Base-by-base conservation (phyloP, 2,797 vertebrate genomes). In the Polyboroides typus region DNA sequence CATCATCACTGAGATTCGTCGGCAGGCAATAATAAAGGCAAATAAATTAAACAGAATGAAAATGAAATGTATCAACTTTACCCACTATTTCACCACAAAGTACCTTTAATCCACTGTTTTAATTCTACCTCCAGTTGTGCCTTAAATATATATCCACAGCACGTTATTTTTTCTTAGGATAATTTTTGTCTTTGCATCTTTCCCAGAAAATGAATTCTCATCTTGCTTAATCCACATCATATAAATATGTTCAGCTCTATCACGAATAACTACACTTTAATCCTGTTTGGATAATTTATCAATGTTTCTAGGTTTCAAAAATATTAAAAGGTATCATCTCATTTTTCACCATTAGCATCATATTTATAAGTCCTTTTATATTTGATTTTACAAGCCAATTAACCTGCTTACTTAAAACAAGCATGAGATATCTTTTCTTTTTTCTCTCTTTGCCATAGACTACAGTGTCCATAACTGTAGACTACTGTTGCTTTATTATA, bases 211-310 rank as follows among this genome's bases (percentile, higher is more conserved):
- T 38, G 31, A 91, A 88, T 50, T 68, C 53, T 91, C 75, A 78
- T 62, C 64, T 89, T 72, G 20, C 62, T 89, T 95, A 93, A 96
- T 86, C 81, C 86, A 74, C 59, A 55, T 72, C 53, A 48, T 34
- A 87, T 16, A 86, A 87, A 93, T 15, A 63, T 14, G 52, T 75
- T 90, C 86, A 31, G 36, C 38, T 96, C 85, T 76, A 86, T 90
- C 83, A 86, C 58, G 68, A 83, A 48, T 62, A 94, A 81, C 56
- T 72, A 68, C 47, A 62, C 26, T 59, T n/a, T 90, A 94, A 97
- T 91, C 84, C 81, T 79, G 62, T 93, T 94, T 92, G 79, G 94
- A 78, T 81, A 92, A 96, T 86, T 92, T 48, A 88, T 75, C 90
- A 62, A 12, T 67, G 71, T 48, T 97, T 83, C 79, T 5, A 0